phyloP scores from a whole-genome alignment of 2,888 invertebrate genomes.

The Penaeus monodon region DNA sequence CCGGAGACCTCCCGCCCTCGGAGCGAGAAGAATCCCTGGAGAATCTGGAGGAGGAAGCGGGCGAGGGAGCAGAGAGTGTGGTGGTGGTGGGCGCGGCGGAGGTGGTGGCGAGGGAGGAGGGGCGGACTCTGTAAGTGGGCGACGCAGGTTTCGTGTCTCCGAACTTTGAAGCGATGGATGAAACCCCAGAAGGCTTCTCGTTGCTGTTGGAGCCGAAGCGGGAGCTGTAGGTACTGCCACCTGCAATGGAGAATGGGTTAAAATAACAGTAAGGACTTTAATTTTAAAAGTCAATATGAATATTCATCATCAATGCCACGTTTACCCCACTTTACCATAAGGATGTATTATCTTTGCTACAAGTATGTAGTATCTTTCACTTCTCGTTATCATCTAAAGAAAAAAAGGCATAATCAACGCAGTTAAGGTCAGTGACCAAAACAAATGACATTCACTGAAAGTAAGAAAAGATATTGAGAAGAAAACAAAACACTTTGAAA shows the following conservation, averaged over 20 bases:
- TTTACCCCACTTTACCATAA: too few species aligned
- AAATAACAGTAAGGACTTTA: not conserved
- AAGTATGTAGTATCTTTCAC: too few species aligned
- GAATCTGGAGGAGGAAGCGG: conserved; percentile 22
- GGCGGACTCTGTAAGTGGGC: conserved; percentile 12
- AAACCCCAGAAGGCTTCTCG: conserved; percentile 5
- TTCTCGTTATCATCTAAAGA: too few species aligned
- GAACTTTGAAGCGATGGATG: conserved; percentile 50
- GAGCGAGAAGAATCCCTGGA: conserved; percentile 26
- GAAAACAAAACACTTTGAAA: too few species aligned
- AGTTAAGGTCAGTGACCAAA: too few species aligned
- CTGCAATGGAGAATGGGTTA: not conserved
- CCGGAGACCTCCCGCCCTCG: conserved; percentile 30
- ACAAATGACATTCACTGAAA: too few species aligned
- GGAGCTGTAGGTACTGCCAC: conserved; percentile 20
- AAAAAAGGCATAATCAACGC: too few species aligned
- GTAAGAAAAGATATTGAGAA: too few species aligned
- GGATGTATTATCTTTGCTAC: too few species aligned
- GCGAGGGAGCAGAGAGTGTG: conserved; percentile 25
- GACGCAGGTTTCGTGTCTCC: conserved; percentile 44
- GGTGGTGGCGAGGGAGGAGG: conserved; percentile 25
- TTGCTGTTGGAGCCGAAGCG: conserved; percentile 15
- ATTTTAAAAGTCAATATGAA: too few species aligned
- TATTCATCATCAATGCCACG: too few species aligned
- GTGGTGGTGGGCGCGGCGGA: conserved; percentile 3